phyloP scores from a whole-genome alignment of 2,888 invertebrate species.

The Vanessa cardui region DNA sequence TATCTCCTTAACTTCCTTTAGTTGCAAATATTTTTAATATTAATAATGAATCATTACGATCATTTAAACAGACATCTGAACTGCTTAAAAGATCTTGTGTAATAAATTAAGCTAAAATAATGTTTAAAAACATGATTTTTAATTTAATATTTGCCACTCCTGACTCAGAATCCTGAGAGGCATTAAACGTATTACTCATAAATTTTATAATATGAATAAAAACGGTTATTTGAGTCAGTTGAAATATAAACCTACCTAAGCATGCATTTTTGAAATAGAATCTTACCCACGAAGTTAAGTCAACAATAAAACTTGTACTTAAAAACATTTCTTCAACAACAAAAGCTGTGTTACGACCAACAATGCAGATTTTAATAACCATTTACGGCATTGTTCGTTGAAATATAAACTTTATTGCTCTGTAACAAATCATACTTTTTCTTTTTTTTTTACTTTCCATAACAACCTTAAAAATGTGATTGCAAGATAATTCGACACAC shows the following conservation, averaged over 20 bases:
- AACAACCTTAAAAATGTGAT: constrained; percentile 17
- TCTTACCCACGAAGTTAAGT: constrained; percentile 17
- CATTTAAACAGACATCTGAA: too few relatives aligned
- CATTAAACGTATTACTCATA: too few relatives aligned
- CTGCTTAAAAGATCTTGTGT: too few relatives aligned
- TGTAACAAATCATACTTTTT: constrained; percentile 28
- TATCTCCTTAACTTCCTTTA: too few relatives aligned
- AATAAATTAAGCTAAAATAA: too few relatives aligned
- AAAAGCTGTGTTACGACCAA: constrained; percentile 21
- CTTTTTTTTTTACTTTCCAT: constrained; percentile 18
- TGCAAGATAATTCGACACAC: constrained; percentile 1
- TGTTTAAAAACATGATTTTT: too few relatives aligned
- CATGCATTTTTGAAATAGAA: constrained; percentile 7
- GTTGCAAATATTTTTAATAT: too few relatives aligned
- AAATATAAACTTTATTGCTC: constrained; percentile 29
- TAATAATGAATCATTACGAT: too few relatives aligned
- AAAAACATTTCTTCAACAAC: constrained; percentile 24
- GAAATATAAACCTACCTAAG: constrained; percentile 1
- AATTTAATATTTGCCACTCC: too few relatives aligned
- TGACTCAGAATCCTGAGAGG: too few relatives aligned
- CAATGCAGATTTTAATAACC: constrained; percentile 36
- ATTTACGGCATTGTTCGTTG: constrained; percentile 21
- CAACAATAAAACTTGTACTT: constrained; percentile 27
- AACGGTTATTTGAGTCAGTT: too few relatives aligned
- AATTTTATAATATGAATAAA: too few relatives aligned